Evolutionary conservation across 2,113 vertebrate genomes (phyloP).

Genomic region (Porphyrio hochstetteri): DNA sequence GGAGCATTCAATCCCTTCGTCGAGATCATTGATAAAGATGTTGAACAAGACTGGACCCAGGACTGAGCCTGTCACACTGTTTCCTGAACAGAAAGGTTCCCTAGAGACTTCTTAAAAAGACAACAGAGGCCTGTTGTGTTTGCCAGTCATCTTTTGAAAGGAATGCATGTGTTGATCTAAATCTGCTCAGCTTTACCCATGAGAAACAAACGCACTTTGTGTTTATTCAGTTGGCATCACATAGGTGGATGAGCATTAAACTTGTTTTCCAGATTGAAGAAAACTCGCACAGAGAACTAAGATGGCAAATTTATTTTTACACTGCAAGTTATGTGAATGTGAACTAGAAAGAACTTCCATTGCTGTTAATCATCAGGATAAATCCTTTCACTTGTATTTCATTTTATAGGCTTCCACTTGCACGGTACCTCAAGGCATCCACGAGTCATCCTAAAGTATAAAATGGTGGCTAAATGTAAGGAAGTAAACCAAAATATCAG

Average conservation of each 20-base stretch:
- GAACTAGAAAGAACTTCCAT: background rate
- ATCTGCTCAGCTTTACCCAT: background rate
- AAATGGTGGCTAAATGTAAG: background rate
- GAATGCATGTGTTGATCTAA: background rate
- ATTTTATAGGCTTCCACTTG: background rate
- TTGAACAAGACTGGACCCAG: too few relatives aligned
- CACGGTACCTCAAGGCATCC: background rate
- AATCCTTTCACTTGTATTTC: background rate
- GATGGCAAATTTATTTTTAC: conserved; percentile 10
- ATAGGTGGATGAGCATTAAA: background rate
- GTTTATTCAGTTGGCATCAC: background rate
- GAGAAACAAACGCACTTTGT: background rate
- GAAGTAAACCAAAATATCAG: background rate
- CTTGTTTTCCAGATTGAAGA: background rate
- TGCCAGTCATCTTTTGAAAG: background rate
- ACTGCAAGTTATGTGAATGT: background rate
- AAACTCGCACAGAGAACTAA: background rate
- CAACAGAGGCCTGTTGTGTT: background rate
- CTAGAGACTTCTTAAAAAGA: background rate
- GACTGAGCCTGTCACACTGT: accelerated
- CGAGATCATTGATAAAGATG: too few relatives aligned
- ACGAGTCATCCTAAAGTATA: background rate
- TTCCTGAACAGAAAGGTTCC: background rate
- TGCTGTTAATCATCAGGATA: background rate
- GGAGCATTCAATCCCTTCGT: too few relatives aligned